Conservation (phyloP, 1,140 invertebrate genomes). For the Harlomillsia oculata region DNA sequence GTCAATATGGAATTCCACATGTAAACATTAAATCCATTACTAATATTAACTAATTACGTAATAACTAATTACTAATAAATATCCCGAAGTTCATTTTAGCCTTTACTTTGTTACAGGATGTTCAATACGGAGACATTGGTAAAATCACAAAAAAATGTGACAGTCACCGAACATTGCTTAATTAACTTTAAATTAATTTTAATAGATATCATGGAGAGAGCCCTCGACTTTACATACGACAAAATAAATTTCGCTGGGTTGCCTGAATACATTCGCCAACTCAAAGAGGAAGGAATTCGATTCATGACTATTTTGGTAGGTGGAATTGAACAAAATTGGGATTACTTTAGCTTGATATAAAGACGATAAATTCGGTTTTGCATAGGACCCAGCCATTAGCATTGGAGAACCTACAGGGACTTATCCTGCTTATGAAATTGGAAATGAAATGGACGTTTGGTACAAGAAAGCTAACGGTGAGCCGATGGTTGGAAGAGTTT, state of each 20-base stretch:
- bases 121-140: conserved; percentile 45
- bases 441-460: conserved; percentile 34
- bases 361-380: neutral
- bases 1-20: conserved; percentile 40
- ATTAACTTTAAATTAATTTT: neutral
- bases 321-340: neutral
- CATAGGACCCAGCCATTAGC: conserved; percentile 22
- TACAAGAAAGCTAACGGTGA: conserved; percentile 25
- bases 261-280: conserved; percentile 12
- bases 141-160: too few relatives aligned
- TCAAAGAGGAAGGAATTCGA: conserved; percentile 27
- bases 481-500: conserved; percentile 37
- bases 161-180: too few relatives aligned
- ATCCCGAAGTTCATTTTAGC: neutral
- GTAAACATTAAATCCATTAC: conserved; percentile 35
- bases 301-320: conserved; percentile 32
- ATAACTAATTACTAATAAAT: conserved; percentile 38
- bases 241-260: conserved; percentile 10
- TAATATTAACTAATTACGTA: conserved; percentile 39
- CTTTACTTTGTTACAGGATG: conserved; percentile 40
- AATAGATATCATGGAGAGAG: conserved; percentile 59
- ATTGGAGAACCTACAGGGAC: conserved; percentile 17
- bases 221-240: conserved; percentile 33
- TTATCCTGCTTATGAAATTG: conserved; percentile 26
- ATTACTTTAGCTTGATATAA: neutral